Base-by-base conservation (phyloP, 2,888 invertebrate species). In the Drosophila rellima region DNA sequence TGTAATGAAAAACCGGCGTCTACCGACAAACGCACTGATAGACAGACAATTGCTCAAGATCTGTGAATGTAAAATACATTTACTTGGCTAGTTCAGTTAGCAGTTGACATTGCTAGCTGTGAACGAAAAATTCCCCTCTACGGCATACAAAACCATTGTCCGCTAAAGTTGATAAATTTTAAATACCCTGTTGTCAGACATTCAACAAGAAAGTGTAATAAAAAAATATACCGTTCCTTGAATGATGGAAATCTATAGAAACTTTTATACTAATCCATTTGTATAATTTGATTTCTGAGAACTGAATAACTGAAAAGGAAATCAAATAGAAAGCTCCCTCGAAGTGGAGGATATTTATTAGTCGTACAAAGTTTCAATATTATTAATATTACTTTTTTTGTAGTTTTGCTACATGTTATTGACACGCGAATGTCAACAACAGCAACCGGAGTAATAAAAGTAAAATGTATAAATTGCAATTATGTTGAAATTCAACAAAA, bases 391-490 rank as follows among this genome's bases (percentile, higher is more conserved):
- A 3, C 17, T 33, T 10, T 5, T 7, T 18, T 39, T 40, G 18
- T 31, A 18, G 52, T 35, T 63, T 67, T 44, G 57, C 44, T 62
- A 48, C 61, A 57, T 55, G 82, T 74, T 56, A 80, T 70, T 67
- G 71, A 55, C 69, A 67, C 45, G 70, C 66, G 44, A 80, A 59
- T 70, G 62, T 79, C 64, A 63, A 37, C 37, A 20, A 17, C 57
- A 64, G 33, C 47, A 64, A 37, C 47, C 74, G 26, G 51, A 33
- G 37, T 40, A 44, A 40, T 48, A 57, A 60, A 48, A 48, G 45
- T 45, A 63, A 69, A 65, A 50, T 67, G 51, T 26, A 42, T 54
- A 74, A 70, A 74, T 59, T 70, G 55, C 63, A 70, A 70, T 79
- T 63, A 51, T 59, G 70, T 42, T 56, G 64, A 57, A 51, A 62